Evolutionary conservation across 2,888 invertebrate species (phyloP), one percentile per base, ranked within the genome.

Genomic region (Cheilosia vulpina): DNA sequence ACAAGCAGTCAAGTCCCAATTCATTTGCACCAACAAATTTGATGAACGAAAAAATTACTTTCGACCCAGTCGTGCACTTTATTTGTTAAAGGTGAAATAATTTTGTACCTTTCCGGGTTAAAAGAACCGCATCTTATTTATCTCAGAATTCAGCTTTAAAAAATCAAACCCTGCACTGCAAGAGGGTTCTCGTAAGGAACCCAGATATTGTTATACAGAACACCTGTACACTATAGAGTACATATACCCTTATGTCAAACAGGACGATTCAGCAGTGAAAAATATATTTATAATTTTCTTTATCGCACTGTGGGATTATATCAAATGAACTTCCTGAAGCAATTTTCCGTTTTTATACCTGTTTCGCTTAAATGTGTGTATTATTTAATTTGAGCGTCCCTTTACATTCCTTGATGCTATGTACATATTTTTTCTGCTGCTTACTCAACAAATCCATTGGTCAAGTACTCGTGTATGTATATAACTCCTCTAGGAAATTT

Each of bases 321-420:
- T n/a, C 7, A 34, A 9, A 43, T 5, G 41, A 7, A 34, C 34
- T 34, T 34, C 62, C 47, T 65, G 15, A 15, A 24, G 52, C 57
- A 57, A 55, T 52, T 38, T 57, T 21, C 38, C 55, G 55, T 41
- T 68, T 53, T 17, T 19, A 68, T 65, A 38, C 17, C 62, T 78
- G 47, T 63, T 71, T 55, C 9, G 13, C 17, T 41, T 31, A 24
- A 47, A 34, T 55, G 53, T 19, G 38, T 38, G 50, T 65, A 19
- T n/a, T 9, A 13, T 65, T 50, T 52, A 21, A 65, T 21, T 65
- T 50, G 50, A 9, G 13, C 4, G 3, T 21, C 19, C 7, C 24
- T 17, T 65, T 72, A 17, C 43, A 71, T 72, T 11, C 34, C 41
- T 34, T 19, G 43, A 38, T 58, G 27, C 72, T 65, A 65, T 52